Evolutionary conservation across 2,113 vertebrate genomes (phyloP).

Genomic region (Camelus bactrianus): DNA sequence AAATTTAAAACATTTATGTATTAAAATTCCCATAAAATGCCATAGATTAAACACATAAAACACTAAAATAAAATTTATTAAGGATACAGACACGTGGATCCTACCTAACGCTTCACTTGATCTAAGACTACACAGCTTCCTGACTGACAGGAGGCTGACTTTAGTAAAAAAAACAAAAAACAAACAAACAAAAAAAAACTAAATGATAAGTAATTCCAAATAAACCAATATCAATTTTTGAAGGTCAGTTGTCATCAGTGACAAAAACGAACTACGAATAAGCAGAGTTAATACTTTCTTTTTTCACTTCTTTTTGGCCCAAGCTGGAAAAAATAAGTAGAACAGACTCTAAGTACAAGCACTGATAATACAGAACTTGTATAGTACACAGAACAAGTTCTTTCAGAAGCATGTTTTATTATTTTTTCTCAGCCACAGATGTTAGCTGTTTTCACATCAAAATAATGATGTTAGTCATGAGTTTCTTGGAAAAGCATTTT

Average conservation of each 20-base stretch:
- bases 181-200: not conserved
- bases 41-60: not conserved
- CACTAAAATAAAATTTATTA: not conserved
- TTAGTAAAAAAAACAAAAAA: not conserved
- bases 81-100: not conserved
- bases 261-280: not conserved
- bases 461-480: slow-evolving; percentile 79
- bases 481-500: slow-evolving; percentile 81
- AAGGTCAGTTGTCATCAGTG: not conserved
- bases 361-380: slow-evolving; percentile 48
- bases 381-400: slow-evolving; percentile 7
- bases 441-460: slow-evolving; percentile 81
- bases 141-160: not conserved
- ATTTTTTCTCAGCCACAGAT: slow-evolving; percentile 63
- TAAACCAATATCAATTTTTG: slow-evolving; percentile 6
- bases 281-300: not conserved
- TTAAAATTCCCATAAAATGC: not conserved
- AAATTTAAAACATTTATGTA: not conserved
- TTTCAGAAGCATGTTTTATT: slow-evolving; percentile 57
- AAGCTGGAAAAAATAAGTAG: slow-evolving; percentile 56
- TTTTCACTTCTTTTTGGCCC: not conserved
- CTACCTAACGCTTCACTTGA: not conserved
- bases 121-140: not conserved
- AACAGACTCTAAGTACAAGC: slow-evolving; percentile 54
- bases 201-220: not conserved